phyloP scores from a whole-genome alignment of 2,797 vertebrate species.

The Peromyscus melanophrys region DNA sequence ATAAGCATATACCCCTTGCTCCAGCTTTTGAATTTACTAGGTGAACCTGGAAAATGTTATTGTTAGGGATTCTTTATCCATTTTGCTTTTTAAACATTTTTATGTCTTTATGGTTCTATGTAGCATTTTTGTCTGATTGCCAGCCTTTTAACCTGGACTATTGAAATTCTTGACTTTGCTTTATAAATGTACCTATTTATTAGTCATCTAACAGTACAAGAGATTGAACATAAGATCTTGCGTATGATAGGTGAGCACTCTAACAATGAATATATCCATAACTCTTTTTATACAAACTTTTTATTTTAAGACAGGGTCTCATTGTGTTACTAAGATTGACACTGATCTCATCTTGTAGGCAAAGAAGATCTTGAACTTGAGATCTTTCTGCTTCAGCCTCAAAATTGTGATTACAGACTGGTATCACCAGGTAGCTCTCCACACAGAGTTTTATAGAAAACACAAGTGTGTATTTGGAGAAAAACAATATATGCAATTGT shows the following conservation, averaged over 20 bases:
- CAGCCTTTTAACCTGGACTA: neutral
- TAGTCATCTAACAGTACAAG: neutral
- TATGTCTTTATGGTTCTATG: neutral
- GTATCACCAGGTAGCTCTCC: neutral
- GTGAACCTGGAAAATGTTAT: neutral
- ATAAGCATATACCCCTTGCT: neutral
- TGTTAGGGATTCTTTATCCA: neutral
- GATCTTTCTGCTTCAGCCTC: neutral
- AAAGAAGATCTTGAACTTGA: neutral
- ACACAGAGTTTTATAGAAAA: conserved; percentile 3
- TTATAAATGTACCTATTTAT: neutral
- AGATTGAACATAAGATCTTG: neutral
- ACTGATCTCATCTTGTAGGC: neutral
- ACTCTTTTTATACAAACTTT: neutral
- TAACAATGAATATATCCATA: neutral
- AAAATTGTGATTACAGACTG: neutral
- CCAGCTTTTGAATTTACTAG: neutral
- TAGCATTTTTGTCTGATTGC: neutral
- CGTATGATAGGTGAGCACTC: neutral
- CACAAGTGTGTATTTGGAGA: neutral
- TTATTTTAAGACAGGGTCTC: neutral
- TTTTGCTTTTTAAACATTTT: neutral
- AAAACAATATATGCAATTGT: neutral
- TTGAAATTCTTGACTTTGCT: neutral
- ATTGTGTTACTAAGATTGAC: neutral